These are phyloP conservation scores for Macrosoma leucophasiata DNA, from an alignment of 2,888 invertebrate species.

Conservation along the genomic window DNA sequence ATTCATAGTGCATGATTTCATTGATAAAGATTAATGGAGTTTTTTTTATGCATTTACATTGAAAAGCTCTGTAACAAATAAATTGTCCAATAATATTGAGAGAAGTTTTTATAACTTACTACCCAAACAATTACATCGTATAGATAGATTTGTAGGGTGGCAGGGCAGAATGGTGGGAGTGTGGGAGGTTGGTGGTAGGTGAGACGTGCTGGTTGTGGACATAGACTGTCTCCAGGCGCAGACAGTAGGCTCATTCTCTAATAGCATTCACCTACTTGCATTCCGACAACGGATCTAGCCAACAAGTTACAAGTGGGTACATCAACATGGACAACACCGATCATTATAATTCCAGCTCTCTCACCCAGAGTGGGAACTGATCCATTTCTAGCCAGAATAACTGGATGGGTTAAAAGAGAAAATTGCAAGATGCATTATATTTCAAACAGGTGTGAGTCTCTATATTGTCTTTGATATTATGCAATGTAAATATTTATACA, in stretches of 20 bases:
- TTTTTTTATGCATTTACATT: no score
- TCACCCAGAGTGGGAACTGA: constrained; percentile 79
- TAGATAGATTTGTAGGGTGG: constrained; percentile 5
- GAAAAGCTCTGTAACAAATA: no score
- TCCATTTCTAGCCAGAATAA: constrained; percentile 79
- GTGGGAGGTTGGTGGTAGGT: neutral
- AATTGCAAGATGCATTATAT: constrained; percentile 64
- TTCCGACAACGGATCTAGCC: constrained; percentile 68
- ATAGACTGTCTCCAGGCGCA: constrained; percentile 53
- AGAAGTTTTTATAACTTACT: no score
- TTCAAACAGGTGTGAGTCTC: constrained; percentile 15
- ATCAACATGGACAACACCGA: constrained; percentile 67
- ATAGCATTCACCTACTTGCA: constrained; percentile 71
- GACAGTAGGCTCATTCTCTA: constrained; percentile 60
- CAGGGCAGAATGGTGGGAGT: neutral
- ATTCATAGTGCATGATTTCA: no score
- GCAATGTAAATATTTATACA: no score
- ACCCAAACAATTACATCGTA: no score
- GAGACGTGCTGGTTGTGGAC: neutral
- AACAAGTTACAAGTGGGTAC: constrained; percentile 55
- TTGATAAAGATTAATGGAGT: no score
- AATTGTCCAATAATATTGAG: no score
- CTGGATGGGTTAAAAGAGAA: constrained; percentile 72
- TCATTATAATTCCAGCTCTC: constrained; percentile 68
- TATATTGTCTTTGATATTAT: no score